phyloP scores from a whole-genome alignment of 2,113 vertebrate species.

The Zosterops japonicus region DNA sequence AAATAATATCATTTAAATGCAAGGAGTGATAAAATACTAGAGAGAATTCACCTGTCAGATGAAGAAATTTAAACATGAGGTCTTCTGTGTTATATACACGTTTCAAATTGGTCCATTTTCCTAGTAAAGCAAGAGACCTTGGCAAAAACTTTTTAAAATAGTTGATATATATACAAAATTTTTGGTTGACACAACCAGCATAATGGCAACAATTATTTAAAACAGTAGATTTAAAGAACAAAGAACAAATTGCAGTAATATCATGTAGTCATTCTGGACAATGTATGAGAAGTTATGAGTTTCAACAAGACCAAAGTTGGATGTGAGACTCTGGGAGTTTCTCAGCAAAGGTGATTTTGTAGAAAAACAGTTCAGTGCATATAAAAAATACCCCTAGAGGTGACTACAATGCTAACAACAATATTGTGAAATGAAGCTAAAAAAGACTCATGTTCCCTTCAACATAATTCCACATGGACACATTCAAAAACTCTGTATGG shows the following conservation, averaged over 20 bases:
- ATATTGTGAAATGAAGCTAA: conserved; percentile 28
- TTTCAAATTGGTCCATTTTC: not conserved
- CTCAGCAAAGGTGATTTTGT: conserved; percentile 19
- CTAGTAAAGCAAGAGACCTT: not conserved
- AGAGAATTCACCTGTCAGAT: conserved; percentile 17
- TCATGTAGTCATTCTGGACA: not conserved
- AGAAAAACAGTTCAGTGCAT: not conserved
- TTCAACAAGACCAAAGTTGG: not conserved
- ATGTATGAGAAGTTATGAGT: not conserved
- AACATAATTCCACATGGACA: not conserved
- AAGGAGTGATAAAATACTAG: conserved; percentile 8
- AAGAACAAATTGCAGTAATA: not conserved
- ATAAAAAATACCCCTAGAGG: not conserved
- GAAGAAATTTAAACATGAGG: not conserved
- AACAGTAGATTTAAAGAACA: not conserved
- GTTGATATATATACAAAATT: not conserved
- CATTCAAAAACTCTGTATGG: not conserved
- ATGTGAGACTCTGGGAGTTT: not conserved
- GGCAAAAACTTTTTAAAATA: not conserved
- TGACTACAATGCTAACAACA: not conserved
- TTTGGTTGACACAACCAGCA: not conserved
- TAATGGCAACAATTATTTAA: not conserved
- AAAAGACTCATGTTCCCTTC: not conserved
- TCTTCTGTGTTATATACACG: not conserved
- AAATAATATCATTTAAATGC: conserved; percentile 27